Base-by-base conservation (phyloP, 2,888 invertebrate species). In the Eupithecia exiguata region DNA sequence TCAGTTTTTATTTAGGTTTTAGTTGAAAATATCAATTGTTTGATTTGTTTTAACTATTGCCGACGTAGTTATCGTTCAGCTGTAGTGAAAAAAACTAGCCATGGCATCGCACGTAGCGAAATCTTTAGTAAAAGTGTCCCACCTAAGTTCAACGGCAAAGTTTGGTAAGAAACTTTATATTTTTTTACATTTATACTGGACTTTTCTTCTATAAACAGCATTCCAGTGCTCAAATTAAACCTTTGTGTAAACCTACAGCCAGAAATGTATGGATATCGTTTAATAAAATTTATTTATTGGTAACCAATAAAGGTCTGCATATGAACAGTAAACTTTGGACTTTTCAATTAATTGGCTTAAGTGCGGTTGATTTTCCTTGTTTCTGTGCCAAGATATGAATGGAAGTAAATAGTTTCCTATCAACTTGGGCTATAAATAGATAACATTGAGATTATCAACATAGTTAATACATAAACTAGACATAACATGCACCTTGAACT, bases 41-140 rank as follows among this genome's bases (percentile, higher is more conserved):
- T 66, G 38, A 79, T 73, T 85, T 86, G 78, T 86, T 88, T 65
- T 84, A 86, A 85, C 79, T 80, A 76, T 81, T 77, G 70, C 75
- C 73, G 71, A 78, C 78, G 77, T 81, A 77, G 77, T 80, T 77
- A 82, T 81, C 81, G 77, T 79, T 80, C 78, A 77, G 73, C 77
- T 71, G 78, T 78, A 77, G 71, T 78, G 78, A 78, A 81, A 72
- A 83, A 76, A 77, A 76, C 77, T 77, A 88, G 83, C 76, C 76
- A 94, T 94, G 94, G 94, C 94, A 81, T 91, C 94, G 61, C 92
- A 94, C 85, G 87, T 94, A 81, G 91, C 94, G 53, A 94, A 93
- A 89, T 88, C 91, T 66, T 82, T 94, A 70, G 74, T 90, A 72
- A 94, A 93, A 89, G 88, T 89, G 46, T 84, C 91, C 78, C 88